Percentiles rank a stretch among this genome's conserved stretches.
These are phyloP conservation scores for Macaria notata DNA, from an alignment of 2,888 invertebrate genomes.

Conservation along the genomic window DNA sequence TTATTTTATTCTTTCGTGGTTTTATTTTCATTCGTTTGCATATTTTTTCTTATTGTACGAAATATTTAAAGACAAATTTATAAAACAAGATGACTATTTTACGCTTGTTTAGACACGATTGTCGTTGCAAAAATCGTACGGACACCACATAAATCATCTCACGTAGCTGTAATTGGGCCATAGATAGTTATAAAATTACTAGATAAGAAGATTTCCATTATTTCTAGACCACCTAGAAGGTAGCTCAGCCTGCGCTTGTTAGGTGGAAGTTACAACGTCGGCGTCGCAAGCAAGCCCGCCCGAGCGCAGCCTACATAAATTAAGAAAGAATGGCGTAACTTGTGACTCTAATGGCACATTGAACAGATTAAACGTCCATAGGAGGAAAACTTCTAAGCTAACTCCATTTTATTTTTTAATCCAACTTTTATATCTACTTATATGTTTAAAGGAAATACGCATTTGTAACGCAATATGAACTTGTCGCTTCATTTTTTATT, in stretches of 20 bases:
- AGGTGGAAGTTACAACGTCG: constrained; percentile 20
- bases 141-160: too few species aligned
- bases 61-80: constrained; percentile 1
- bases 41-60: constrained; percentile 14
- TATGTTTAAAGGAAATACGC: background rate
- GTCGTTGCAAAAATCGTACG: too few species aligned
- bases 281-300: constrained; percentile 25
- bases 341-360: constrained; percentile 72
- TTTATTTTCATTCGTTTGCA: constrained; percentile 16
- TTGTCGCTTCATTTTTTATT: too few species aligned
- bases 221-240: background rate
- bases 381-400: constrained; percentile 48
- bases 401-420: constrained; percentile 32
- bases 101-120: too few species aligned
- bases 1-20: constrained; percentile 18
- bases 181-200: too few species aligned
- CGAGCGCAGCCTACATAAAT: constrained; percentile 61
- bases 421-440: constrained; percentile 7
- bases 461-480: too few species aligned
- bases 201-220: too few species aligned
- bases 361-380: constrained; percentile 68
- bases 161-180: too few species aligned
- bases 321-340: constrained; percentile 69
- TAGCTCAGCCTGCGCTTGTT: constrained; percentile 5
- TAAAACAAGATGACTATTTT: background rate